Evolutionary conservation across 2,888 invertebrate species (phyloP).

Genomic region (Ornithoptera alexandrae): DNA sequence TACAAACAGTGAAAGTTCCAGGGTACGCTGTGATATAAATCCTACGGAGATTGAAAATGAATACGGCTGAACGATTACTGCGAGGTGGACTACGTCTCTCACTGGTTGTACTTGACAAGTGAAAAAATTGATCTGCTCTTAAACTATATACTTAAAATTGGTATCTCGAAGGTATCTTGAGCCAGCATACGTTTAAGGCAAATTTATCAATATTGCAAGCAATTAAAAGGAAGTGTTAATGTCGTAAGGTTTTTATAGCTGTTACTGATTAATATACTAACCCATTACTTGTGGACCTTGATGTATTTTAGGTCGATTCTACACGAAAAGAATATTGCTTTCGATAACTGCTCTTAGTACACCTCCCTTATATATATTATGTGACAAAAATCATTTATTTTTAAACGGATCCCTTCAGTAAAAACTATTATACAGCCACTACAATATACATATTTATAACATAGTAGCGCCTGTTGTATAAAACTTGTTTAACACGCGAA

Average conservation of each 20-base stretch:
- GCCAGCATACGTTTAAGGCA: slow-evolving; percentile 25
- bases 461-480: not conserved
- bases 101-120: slow-evolving; percentile 43
- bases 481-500: not conserved
- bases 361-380: not conserved
- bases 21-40: slow-evolving; percentile 22
- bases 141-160: slow-evolving; percentile 13
- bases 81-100: slow-evolving; percentile 31
- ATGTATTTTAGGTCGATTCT: slow-evolving; percentile 15
- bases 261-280: slow-evolving; percentile 16
- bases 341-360: slow-evolving; percentile 12
- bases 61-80: slow-evolving; percentile 7
- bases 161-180: slow-evolving; percentile 17
- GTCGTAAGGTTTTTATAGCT: slow-evolving; percentile 11
- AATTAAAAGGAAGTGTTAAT: slow-evolving; percentile 22
- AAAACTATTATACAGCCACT: not conserved
- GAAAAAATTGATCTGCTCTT: slow-evolving; percentile 28
- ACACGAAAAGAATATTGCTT: slow-evolving; percentile 13
- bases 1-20: slow-evolving; percentile 24
- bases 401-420: not conserved
- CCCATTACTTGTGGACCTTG: slow-evolving; percentile 15
- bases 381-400: not conserved
- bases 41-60: slow-evolving; percentile 24
- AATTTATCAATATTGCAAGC: slow-evolving; percentile 22
- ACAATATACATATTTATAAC: not conserved